Evolutionary conservation across 2,888 invertebrate genomes (phyloP).

Genomic region (Drosophila tripunctata): DNA sequence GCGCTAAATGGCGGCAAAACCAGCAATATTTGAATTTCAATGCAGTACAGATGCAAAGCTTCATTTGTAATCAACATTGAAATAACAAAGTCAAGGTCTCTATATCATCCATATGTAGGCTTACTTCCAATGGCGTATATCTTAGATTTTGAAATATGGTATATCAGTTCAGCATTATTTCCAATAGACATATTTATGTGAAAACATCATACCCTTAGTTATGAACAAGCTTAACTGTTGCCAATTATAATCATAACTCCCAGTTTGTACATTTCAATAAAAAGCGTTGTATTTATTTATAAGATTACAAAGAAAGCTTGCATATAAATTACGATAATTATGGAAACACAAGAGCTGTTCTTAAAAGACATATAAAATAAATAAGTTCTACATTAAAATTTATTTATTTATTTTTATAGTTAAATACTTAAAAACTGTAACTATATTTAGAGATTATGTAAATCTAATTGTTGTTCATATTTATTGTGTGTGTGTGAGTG

Average conservation of each 20-base stretch:
- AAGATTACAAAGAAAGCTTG: constrained; percentile 78
- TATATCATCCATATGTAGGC: too few species aligned
- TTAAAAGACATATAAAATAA: constrained; percentile 78
- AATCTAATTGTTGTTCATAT: constrained; percentile 78
- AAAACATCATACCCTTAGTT: too few species aligned
- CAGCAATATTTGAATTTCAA: too few species aligned
- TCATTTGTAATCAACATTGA: too few species aligned
- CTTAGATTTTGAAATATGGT: too few species aligned
- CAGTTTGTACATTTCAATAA: constrained; percentile 69
- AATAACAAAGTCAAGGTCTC: too few species aligned
- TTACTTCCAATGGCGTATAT: too few species aligned
- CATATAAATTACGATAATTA: constrained; percentile 79
- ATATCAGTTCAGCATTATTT: too few species aligned
- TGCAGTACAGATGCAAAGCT: too few species aligned
- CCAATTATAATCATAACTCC: not conserved
- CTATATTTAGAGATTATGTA: constrained; percentile 79
- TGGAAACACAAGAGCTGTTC: constrained; percentile 81
- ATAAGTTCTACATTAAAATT: constrained; percentile 79
- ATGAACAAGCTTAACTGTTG: too few species aligned
- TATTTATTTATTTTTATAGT: constrained; percentile 79
- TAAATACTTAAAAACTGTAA: constrained; percentile 79
- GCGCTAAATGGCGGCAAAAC: not conserved
- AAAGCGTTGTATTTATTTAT: constrained; percentile 78
- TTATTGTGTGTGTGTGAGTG: constrained; percentile 65
- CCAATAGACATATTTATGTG: too few species aligned